Percentiles rank a stretch among this genome's conserved stretches.
phyloP scores from a whole-genome alignment of 30 jellyfish, hydroid and myxozoan genomes.

The Cassiopea xamachana region DNA sequence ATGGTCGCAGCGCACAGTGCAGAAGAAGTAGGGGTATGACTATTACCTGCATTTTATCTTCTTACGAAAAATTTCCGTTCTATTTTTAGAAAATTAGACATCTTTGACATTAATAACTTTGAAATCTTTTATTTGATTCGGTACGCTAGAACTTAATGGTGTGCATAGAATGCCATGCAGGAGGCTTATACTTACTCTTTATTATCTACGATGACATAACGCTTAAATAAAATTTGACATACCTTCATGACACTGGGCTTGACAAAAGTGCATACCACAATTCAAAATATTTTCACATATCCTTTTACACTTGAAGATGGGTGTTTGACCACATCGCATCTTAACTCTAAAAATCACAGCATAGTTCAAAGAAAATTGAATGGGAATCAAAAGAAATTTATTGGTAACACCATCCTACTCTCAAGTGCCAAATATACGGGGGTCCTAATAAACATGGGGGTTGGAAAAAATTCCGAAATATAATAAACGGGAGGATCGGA shows the following conservation, averaged over 20 bases:
- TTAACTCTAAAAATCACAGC: conserved; percentile 56
- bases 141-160: too few relatives aligned
- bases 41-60: too few relatives aligned
- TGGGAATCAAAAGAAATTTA: background rate
- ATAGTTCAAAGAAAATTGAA: background rate
- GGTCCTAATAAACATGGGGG: background rate
- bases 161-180: too few relatives aligned
- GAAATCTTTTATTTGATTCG: too few relatives aligned
- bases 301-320: conserved; percentile 60
- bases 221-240: background rate
- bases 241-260: conserved; percentile 90
- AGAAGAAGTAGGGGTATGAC: too few relatives aligned
- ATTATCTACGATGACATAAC: background rate
- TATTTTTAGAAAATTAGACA: too few relatives aligned
- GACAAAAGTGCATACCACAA: conserved; percentile 86
- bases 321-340: conserved; percentile 91
- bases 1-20: too few relatives aligned
- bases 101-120: too few relatives aligned
- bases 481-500: background rate
- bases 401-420: background rate
- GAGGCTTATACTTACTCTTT: background rate
- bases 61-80: too few relatives aligned
- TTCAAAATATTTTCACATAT: conserved; percentile 69
- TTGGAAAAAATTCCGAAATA: too few relatives aligned
- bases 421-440: background rate